phyloP scores from a whole-genome alignment of 2,113 vertebrate species.

The Oryzias javanicus region DNA sequence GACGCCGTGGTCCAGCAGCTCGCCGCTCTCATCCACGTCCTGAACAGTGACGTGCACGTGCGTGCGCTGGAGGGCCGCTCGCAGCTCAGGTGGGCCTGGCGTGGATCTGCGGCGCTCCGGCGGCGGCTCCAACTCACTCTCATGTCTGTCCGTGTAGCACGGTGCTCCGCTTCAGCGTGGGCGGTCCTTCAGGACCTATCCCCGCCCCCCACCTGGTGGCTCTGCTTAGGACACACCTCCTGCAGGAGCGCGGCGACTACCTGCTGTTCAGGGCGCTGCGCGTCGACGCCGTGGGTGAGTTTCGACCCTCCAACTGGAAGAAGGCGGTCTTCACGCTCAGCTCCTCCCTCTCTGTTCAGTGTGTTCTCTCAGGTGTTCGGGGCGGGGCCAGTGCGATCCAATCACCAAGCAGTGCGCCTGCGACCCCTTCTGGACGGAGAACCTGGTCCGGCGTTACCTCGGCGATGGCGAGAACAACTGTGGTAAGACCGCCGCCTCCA shows the following conservation, averaged over 20 bases:
- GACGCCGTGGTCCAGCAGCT: slow-evolving; percentile 85
- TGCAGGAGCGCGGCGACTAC: slow-evolving; percentile 83
- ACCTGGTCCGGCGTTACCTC: slow-evolving; percentile 80
- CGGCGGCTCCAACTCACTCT: neutral
- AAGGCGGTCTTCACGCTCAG: neutral
- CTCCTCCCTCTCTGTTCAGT: slow-evolving; percentile 55
- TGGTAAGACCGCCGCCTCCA: slow-evolving; percentile 59
- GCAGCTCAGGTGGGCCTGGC: slow-evolving; percentile 82
- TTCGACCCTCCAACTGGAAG: neutral
- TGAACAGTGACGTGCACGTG: slow-evolving; percentile 82
- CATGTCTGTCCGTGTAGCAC: slow-evolving; percentile 75
- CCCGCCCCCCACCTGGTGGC: slow-evolving; percentile 76
- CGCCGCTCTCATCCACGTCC: slow-evolving; percentile 84
- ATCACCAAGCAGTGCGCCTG: slow-evolving; percentile 86
- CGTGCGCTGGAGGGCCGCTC: slow-evolving; percentile 84
- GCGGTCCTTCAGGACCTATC: slow-evolving; percentile 72
- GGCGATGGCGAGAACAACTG: slow-evolving; percentile 87
- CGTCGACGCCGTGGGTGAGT: slow-evolving; percentile 84
- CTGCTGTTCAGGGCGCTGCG: slow-evolving; percentile 87
- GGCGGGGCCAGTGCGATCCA: slow-evolving; percentile 87
- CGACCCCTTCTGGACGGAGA: slow-evolving; percentile 91
- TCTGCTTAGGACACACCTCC: slow-evolving; percentile 79
- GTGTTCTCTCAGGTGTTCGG: slow-evolving; percentile 86
- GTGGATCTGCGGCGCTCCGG: neutral
- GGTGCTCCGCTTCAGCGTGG: slow-evolving; percentile 81